Percentiles rank a stretch among this genome's conserved stretches.
These are phyloP conservation scores for Caenorhabditis afra DNA, from an alignment of 2,888 invertebrate genomes.

Conservation along the genomic window DNA sequence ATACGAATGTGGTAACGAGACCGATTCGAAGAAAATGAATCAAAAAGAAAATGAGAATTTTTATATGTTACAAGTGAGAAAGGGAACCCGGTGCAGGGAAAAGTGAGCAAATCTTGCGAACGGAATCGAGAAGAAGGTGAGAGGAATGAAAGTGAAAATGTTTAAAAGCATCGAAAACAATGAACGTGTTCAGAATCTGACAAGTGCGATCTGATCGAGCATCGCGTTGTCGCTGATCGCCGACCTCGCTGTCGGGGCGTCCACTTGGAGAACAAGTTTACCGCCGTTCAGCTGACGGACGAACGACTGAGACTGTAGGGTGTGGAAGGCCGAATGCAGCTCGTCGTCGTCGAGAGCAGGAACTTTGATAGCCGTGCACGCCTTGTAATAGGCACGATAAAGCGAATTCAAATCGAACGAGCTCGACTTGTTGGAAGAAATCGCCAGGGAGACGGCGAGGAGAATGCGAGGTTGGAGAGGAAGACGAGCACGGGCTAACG, in stretches of 20 bases:
- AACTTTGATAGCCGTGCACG: slow-evolving; percentile 65
- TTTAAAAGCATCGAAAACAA: slow-evolving; percentile 9
- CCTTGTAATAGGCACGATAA: slow-evolving; percentile 63
- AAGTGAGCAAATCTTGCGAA: neutral
- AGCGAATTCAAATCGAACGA: slow-evolving; percentile 62
- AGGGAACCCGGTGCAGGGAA: neutral
- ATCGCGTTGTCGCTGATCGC: slow-evolving; percentile 67
- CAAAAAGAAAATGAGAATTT: neutral
- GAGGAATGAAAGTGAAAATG: neutral
- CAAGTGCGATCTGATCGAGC: slow-evolving; percentile 62
- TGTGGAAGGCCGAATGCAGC: slow-evolving; percentile 61
- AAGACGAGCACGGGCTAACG: slow-evolving; percentile 70
- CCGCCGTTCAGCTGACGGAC: slow-evolving; percentile 57
- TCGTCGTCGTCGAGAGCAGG: slow-evolving; percentile 66
- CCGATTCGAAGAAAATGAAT: neutral
- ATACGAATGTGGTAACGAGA: neutral
- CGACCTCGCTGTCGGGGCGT: slow-evolving; percentile 62
- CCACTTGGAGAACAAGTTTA: slow-evolving; percentile 66
- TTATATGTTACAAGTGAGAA: slow-evolving; percentile 12
- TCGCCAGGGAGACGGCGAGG: slow-evolving; percentile 67
- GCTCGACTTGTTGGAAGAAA: slow-evolving; percentile 66
- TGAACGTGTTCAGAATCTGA: slow-evolving; percentile 48
- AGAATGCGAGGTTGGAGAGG: slow-evolving; percentile 71
- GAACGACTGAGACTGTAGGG: slow-evolving; percentile 66
- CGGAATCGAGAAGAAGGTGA: no score